phyloP scores from a whole-genome alignment of 2,113 vertebrate species.

The Grallaria varia region DNA sequence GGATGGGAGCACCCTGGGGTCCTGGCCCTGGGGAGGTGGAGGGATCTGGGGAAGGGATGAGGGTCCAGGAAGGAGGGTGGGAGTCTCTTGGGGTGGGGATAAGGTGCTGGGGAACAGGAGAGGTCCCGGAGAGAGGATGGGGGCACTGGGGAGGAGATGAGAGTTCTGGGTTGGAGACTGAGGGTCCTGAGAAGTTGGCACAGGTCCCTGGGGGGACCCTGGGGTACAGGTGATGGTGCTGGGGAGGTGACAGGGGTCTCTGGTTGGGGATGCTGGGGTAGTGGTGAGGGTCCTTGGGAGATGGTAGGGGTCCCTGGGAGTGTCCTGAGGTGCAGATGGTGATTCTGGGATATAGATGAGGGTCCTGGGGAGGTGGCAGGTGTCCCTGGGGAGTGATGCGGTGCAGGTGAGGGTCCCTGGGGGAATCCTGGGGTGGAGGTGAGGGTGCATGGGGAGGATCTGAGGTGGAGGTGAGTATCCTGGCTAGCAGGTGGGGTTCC shows the following conservation, averaged over 20 bases:
- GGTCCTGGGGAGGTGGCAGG: background rate
- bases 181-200: background rate
- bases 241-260: background rate
- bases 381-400: too few relatives aligned
- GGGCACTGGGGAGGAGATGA: background rate
- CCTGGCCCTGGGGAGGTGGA: background rate
- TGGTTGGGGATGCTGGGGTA: background rate
- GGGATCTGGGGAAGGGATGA: background rate
- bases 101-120: background rate
- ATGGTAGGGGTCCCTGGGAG: background rate
- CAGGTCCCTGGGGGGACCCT: background rate
- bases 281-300: background rate
- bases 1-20: fast-evolving
- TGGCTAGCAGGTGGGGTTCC: background rate
- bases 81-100: background rate
- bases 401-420: background rate
- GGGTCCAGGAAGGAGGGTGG: background rate
- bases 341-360: background rate
- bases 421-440: background rate
- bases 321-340: background rate
- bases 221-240: background rate
- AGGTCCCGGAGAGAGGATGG: background rate
- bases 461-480: background rate
- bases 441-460: background rate
- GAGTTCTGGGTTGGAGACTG: background rate